Percentiles rank a stretch among this genome's conserved stretches.
phyloP scores from a whole-genome alignment of 2,113 vertebrate species.

The Solea solea region DNA sequence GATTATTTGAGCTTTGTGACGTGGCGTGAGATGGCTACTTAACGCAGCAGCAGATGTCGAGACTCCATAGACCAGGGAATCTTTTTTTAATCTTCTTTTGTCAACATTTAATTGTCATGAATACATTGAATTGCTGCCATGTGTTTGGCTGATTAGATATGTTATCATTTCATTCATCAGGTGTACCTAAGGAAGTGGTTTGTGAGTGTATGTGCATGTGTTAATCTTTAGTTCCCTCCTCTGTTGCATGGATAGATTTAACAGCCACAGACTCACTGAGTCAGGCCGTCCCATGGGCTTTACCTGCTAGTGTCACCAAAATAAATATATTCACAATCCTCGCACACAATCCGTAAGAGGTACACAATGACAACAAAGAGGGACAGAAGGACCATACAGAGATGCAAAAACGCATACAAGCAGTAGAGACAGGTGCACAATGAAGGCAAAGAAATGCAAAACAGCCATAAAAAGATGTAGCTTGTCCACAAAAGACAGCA shows the following conservation, averaged over 20 bases:
- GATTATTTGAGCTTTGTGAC: no score
- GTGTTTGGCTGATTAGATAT: no score
- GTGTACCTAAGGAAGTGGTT: no score
- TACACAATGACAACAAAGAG: background rate
- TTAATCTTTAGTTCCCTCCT: slow-evolving; percentile 1
- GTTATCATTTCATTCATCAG: no score
- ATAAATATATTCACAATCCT: background rate
- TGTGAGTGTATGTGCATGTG: background rate
- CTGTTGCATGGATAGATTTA: background rate
- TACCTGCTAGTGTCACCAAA: background rate
- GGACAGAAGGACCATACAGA: background rate
- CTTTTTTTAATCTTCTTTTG: no score
- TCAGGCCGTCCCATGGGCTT: background rate
- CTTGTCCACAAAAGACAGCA: background rate
- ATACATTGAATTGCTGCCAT: no score
- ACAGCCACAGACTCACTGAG: background rate
- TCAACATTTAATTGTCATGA: no score
- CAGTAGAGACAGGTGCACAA: background rate
- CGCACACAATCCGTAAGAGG: background rate
- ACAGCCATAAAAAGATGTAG: no score
- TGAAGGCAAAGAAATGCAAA: background rate
- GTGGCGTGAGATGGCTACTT: no score
- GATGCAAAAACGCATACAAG: background rate
- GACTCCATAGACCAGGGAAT: no score
- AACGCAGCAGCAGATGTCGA: no score